Percentiles rank a stretch among this genome's conserved stretches.
phyloP scores from a whole-genome alignment of 2,797 vertebrate species.

The Girardinus metallicus region DNA sequence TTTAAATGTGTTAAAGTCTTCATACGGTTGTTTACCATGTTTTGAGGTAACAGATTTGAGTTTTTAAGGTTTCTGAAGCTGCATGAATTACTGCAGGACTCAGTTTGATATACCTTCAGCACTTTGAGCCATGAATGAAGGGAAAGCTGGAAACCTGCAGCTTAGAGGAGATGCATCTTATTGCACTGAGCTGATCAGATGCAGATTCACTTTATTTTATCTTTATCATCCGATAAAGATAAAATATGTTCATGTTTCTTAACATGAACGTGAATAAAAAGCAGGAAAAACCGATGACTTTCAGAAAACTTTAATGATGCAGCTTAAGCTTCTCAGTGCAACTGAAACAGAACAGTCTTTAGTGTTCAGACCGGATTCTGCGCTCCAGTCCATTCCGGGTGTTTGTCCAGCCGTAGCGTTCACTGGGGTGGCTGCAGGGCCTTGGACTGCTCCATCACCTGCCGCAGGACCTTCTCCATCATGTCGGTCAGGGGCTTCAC shows the following conservation, averaged over 20 bases:
- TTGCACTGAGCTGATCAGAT: slow-evolving; percentile 28
- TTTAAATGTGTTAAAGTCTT: neutral
- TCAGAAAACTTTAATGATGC: slow-evolving; percentile 57
- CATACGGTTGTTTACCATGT: neutral
- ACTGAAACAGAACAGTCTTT: slow-evolving; percentile 7
- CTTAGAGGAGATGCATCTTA: slow-evolving; percentile 29
- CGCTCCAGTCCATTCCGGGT: neutral
- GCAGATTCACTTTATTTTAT: slow-evolving; percentile 32
- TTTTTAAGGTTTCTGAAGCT: neutral
- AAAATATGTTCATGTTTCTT: too few species aligned
- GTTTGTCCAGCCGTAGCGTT: neutral
- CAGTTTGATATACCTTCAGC: slow-evolving; percentile 19
- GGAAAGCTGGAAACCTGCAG: slow-evolving; percentile 34
- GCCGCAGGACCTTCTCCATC: slow-evolving; percentile 61
- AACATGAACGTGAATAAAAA: slow-evolving; percentile 18
- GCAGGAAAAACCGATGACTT: slow-evolving; percentile 19
- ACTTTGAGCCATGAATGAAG: slow-evolving; percentile 50
- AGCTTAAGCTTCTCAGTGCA: slow-evolving; percentile 21
- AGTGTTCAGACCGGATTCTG: neutral
- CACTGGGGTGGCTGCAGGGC: slow-evolving; percentile 65
- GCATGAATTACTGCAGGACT: slow-evolving; percentile 9
- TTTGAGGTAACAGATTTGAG: neutral
- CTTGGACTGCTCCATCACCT: slow-evolving; percentile 68
- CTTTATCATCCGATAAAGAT: slow-evolving; percentile 33
- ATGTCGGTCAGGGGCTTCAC: slow-evolving; percentile 56